Evolutionary conservation across 2,888 invertebrate species (phyloP).

Genomic region (Antheraea assamensis): DNA sequence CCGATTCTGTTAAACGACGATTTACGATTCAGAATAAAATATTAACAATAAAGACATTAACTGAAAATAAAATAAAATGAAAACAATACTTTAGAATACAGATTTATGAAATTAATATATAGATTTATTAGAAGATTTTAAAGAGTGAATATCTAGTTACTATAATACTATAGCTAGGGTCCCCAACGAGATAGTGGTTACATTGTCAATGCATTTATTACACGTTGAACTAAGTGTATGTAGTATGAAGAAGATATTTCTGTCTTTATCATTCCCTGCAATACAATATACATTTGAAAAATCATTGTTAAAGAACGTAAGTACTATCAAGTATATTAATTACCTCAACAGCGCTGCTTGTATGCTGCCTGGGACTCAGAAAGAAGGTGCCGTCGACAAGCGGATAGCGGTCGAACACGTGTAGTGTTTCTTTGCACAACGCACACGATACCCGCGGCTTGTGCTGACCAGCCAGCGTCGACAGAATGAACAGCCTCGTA

Average conservation of each 20-base stretch:
- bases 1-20: too few species aligned
- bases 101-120: neutral
- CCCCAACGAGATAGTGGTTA: neutral
- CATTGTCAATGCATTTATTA: neutral
- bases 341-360: slow-evolving; percentile 93
- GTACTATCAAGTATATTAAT: too few species aligned
- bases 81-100: neutral
- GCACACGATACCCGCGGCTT: slow-evolving; percentile 93
- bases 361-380: slow-evolving; percentile 96
- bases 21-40: too few species aligned
- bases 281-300: neutral
- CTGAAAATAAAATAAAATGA: too few species aligned
- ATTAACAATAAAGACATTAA: too few species aligned
- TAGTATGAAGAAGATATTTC: neutral
- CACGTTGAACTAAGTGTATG: neutral
- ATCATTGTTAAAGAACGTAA: slow-evolving; percentile 7
- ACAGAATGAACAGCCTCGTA: slow-evolving; percentile 96
- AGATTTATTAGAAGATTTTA: neutral
- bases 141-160: neutral
- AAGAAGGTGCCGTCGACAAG: slow-evolving; percentile 99
- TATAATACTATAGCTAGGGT: neutral
- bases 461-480: slow-evolving; percentile 95
- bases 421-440: slow-evolving; percentile 93
- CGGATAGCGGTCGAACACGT: slow-evolving; percentile 98
- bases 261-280: neutral